phyloP scores from a whole-genome alignment of 2,113 vertebrate species.

The Fregetta grallaria region DNA sequence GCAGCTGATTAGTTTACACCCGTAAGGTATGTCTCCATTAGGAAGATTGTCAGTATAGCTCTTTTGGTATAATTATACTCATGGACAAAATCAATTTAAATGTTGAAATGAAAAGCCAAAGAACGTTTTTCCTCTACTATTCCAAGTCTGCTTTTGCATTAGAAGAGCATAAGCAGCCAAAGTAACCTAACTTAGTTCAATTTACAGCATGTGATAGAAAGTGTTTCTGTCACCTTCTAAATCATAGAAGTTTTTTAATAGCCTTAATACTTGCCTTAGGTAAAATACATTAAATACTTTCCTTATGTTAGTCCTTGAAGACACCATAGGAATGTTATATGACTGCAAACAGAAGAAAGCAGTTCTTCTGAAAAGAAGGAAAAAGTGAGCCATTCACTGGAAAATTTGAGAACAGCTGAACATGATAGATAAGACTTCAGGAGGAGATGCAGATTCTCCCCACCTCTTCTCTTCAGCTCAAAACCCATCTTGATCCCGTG shows the following conservation, averaged over 20 bases:
- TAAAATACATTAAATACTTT: neutral
- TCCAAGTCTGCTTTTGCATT: neutral
- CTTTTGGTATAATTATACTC: neutral
- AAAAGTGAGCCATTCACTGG: neutral
- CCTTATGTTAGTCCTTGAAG: neutral
- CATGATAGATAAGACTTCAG: neutral
- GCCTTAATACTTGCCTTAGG: neutral
- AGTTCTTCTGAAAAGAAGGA: neutral
- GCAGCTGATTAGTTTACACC: neutral
- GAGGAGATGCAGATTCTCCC: neutral
- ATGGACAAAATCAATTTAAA: neutral
- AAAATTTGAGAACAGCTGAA: neutral
- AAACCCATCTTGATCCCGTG: neutral
- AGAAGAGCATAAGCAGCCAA: neutral
- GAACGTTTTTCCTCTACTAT: neutral
- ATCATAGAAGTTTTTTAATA: neutral
- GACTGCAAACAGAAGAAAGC: neutral
- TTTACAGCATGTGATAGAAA: neutral
- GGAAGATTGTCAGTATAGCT: neutral
- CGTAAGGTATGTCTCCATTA: neutral
- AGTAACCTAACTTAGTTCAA: neutral
- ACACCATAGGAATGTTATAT: neutral
- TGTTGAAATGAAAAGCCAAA: neutral
- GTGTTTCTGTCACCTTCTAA: slow-evolving; percentile 2
- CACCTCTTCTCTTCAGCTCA: neutral